Evolutionary conservation across 2,888 invertebrate genomes (phyloP).

Genomic region (Apodemia duryi): DNA sequence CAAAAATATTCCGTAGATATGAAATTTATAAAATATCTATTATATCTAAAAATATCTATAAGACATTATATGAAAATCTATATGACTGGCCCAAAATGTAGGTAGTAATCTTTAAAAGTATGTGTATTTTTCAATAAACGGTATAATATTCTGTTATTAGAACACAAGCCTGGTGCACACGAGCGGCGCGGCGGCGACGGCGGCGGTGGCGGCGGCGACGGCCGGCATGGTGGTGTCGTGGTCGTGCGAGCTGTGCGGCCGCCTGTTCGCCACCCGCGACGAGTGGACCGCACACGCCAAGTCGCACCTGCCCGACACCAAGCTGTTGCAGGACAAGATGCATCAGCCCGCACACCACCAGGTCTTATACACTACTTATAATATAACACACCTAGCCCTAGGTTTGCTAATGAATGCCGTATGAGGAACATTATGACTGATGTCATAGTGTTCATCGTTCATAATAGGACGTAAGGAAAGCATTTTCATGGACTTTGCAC

Average conservation of each 20-base stretch:
- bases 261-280: constrained; percentile 85
- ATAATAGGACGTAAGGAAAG: too few species aligned
- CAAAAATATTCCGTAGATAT: too few species aligned
- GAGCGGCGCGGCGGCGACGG: constrained; percentile 64
- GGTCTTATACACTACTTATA: constrained; percentile 36
- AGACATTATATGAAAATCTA: too few species aligned
- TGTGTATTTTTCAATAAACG: not conserved
- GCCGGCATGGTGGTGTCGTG: constrained; percentile 82
- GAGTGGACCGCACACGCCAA: constrained; percentile 89
- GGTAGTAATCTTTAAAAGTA: too few species aligned
- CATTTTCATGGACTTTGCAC: too few species aligned
- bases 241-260: constrained; percentile 87
- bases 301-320: constrained; percentile 81
- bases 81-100: too few species aligned
- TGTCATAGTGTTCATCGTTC: too few species aligned
- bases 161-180: constrained; percentile 73
- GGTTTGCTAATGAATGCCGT: too few species aligned
- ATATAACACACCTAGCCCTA: too few species aligned
- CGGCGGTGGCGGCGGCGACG: constrained; percentile 67
- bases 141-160: constrained; percentile 36
- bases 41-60: too few species aligned
- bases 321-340: constrained; percentile 69
- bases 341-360: constrained; percentile 69
- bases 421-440: too few species aligned
- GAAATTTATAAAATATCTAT: too few species aligned